phyloP scores from a whole-genome alignment of 2,113 vertebrate species.

The Neodontobutis hainanensis region DNA sequence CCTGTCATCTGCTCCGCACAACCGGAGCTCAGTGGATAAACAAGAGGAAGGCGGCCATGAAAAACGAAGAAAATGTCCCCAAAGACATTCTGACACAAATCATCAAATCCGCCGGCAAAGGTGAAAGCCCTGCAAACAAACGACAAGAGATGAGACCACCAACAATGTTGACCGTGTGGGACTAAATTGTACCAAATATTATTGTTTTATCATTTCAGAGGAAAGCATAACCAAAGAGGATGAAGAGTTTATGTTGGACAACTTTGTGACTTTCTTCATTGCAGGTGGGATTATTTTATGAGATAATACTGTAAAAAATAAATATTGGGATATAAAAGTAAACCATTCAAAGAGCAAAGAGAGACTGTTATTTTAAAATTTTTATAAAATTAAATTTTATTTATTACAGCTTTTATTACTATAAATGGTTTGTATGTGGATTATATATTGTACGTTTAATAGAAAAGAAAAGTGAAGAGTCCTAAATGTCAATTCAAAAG shows the following conservation, averaged over 20 bases:
- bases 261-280: slow-evolving; percentile 92
- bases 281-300: slow-evolving; percentile 79
- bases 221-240: slow-evolving; percentile 78
- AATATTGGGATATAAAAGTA: too few species aligned
- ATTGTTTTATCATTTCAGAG: slow-evolving; percentile 65
- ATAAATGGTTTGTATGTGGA: too few species aligned
- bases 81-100: slow-evolving; percentile 90
- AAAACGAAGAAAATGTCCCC: slow-evolving; percentile 77
- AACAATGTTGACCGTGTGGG: too few species aligned
- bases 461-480: too few species aligned
- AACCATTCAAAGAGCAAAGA: too few species aligned
- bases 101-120: slow-evolving; percentile 80
- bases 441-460: too few species aligned
- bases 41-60: slow-evolving; percentile 78
- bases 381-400: too few species aligned
- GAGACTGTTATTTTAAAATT: too few species aligned
- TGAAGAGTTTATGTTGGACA: slow-evolving; percentile 88
- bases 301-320: not conserved
- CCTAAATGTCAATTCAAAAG: too few species aligned
- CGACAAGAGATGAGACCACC: too few species aligned
- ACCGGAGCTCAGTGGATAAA: slow-evolving; percentile 85
- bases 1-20: slow-evolving; percentile 79
- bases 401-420: too few species aligned
- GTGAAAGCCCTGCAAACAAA: slow-evolving; percentile 14
- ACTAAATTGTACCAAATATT: too few species aligned